Conservation (phyloP, 1,140 invertebrate genomes). For the Bombus impatiens region DNA sequence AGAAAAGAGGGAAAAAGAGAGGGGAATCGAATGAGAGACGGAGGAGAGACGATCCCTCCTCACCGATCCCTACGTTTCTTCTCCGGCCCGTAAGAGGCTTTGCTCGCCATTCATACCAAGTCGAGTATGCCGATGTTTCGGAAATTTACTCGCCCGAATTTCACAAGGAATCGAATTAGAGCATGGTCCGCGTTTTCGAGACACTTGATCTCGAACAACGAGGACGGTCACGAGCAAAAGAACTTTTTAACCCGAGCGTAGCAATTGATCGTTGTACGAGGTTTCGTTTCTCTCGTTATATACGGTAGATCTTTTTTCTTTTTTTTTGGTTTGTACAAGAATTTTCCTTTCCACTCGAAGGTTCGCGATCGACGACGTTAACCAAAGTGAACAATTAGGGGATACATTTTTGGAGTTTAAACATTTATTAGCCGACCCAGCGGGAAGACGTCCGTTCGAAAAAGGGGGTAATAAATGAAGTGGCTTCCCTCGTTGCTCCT, state of each 20-base stretch:
- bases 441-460: constrained; percentile 12
- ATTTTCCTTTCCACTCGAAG: no score
- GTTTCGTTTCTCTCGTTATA: not conserved
- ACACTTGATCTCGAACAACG: not conserved
- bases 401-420: not conserved
- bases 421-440: not conserved
- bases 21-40: not conserved
- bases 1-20: constrained; percentile 5
- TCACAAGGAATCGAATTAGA: not conserved
- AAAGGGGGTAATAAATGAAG: constrained; percentile 55
- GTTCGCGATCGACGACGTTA: no score
- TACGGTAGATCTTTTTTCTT: no score
- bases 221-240: not conserved
- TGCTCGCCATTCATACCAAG: constrained; percentile 48
- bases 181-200: not conserved
- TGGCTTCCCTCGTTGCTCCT: constrained; percentile 32
- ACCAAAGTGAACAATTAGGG: no score
- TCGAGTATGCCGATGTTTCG: not conserved
- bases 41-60: constrained; percentile 30
- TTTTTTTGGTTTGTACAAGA: no score
- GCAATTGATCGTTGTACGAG: not conserved
- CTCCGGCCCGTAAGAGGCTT: constrained; percentile 42
- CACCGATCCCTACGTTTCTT: constrained; percentile 43
- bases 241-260: not conserved
- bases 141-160: constrained; percentile 22